phyloP scores from a whole-genome alignment of 2,888 invertebrate genomes.

The Lymantria monacha region DNA sequence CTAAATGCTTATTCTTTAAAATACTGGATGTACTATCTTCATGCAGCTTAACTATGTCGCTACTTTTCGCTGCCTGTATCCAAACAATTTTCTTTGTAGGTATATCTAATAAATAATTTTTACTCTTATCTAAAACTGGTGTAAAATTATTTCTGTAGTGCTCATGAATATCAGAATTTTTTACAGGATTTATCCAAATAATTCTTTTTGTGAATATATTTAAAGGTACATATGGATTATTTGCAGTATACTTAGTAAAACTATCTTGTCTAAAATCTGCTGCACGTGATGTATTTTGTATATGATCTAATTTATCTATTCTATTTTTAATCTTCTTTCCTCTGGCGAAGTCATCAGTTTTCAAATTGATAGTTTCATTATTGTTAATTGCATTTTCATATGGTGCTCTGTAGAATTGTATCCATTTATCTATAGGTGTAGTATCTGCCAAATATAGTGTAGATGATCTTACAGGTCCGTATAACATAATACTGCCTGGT shows the following conservation, averaged over 20 bases:
- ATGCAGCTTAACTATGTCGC: background rate
- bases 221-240: background rate
- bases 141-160: background rate
- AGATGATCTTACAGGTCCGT: slow-evolving; percentile 12
- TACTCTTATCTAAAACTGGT: background rate
- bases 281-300: too few relatives aligned
- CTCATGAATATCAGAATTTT: background rate
- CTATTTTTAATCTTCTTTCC: background rate
- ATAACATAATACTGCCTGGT: slow-evolving; percentile 22
- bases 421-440: background rate
- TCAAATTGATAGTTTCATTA: background rate
- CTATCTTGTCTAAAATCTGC: too few relatives aligned
- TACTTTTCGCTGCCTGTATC: background rate
- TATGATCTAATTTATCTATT: too few relatives aligned
- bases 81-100: background rate
- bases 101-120: background rate
- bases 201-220: background rate
- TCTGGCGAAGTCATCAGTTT: background rate
- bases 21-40: background rate
- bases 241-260: too few relatives aligned
- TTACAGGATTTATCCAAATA: background rate
- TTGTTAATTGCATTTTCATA: background rate
- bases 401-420: background rate
- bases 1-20: background rate
- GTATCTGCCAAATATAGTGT: slow-evolving; percentile 4